phyloP scores from a whole-genome alignment of 1,140 invertebrate genomes.

The Wasmannia auropunctata region DNA sequence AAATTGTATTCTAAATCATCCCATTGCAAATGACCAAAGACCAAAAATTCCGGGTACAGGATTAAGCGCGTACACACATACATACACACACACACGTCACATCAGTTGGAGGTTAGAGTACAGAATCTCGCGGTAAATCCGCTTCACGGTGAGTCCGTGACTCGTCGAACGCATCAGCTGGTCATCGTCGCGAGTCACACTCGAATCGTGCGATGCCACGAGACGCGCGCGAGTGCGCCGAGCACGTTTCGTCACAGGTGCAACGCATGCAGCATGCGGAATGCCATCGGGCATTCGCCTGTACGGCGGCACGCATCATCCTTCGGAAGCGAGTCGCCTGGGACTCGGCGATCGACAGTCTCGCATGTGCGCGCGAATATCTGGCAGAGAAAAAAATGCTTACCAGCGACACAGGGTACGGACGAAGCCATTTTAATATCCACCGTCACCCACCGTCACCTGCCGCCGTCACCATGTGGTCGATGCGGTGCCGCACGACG shows the following conservation, averaged over 20 bases:
- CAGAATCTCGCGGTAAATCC: neutral
- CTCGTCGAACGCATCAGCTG: neutral
- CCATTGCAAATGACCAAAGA: too few species aligned
- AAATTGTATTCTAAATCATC: too few species aligned
- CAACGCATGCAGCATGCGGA: neutral
- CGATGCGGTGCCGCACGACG: slow-evolving; percentile 46
- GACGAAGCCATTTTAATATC: slow-evolving; percentile 84
- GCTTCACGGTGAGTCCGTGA: neutral
- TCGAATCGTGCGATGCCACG: neutral
- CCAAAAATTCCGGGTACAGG: too few species aligned
- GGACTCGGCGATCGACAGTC: neutral
- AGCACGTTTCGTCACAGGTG: slow-evolving; percentile 30
- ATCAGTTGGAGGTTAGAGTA: slow-evolving; percentile 37
- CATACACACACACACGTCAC: too few species aligned
- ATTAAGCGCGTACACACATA: too few species aligned
- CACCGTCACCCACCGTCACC: too few species aligned
- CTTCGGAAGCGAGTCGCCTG: neutral
- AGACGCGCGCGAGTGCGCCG: slow-evolving; percentile 51
- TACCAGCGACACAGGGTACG: slow-evolving; percentile 83
- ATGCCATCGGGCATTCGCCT: neutral
- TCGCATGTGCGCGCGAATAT: slow-evolving; percentile 20
- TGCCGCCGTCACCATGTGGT: slow-evolving; percentile 74
- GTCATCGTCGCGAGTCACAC: slow-evolving; percentile 31
- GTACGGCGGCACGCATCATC: neutral
- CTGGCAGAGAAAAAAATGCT: slow-evolving; percentile 68